A percentile compares a stretch with the other conserved stretches of the same genome.
Conservation (phyloP, 2,797 vertebrate genomes). For the Buceros bicornis region DNA sequence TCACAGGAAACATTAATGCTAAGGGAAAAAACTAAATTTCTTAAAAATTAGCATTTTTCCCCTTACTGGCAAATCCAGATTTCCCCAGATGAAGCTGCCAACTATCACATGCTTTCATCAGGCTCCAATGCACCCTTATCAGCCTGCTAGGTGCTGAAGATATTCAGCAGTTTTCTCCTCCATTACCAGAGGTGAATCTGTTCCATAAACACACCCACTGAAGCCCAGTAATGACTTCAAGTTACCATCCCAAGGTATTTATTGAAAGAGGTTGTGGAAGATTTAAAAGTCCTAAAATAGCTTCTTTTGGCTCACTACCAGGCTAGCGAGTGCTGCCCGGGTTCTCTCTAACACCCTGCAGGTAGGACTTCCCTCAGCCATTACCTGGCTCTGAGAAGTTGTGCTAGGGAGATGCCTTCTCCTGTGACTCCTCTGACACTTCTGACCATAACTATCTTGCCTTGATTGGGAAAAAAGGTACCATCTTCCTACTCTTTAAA, state of each 20-base stretch:
- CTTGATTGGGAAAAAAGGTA: neutral
- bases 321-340: accelerated
- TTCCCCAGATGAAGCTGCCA: neutral
- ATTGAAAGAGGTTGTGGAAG: neutral
- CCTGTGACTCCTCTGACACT: neutral
- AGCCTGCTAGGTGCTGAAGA: neutral
- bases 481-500: neutral
- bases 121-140: neutral
- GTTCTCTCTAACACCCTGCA: neutral
- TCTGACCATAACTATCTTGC: neutral
- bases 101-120: neutral
- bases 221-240: neutral
- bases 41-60: neutral
- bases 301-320: neutral
- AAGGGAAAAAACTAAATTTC: neutral
- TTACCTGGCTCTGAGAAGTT: neutral
- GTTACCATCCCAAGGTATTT: neutral
- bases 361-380: neutral
- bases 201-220: neutral
- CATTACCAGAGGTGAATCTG: neutral
- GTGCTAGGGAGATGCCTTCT: neutral
- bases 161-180: neutral
- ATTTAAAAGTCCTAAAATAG: neutral
- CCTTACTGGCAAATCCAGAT: neutral
- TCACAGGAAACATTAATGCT: neutral